phyloP scores from a whole-genome alignment of 2,888 invertebrate species.

The Aphodius sticticus region DNA sequence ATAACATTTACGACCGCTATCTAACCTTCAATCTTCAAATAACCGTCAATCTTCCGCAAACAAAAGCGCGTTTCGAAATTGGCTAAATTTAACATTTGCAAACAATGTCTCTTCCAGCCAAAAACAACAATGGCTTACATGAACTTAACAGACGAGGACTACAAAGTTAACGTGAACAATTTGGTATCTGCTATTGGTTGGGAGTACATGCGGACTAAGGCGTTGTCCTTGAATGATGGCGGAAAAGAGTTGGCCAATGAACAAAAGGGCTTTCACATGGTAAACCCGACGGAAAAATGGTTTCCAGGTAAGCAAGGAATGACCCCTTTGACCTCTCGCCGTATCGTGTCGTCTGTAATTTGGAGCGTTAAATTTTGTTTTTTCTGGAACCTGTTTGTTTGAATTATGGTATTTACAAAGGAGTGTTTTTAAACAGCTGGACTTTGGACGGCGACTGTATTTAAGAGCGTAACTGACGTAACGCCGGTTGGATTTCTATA shows the following conservation, averaged over 20 bases:
- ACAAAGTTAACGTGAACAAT: constrained; percentile 73
- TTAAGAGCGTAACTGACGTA: neutral
- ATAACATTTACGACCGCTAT: neutral
- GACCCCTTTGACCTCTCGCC: neutral
- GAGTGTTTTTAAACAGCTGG: constrained; percentile 7
- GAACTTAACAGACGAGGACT: constrained; percentile 81
- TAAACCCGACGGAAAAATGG: constrained; percentile 89
- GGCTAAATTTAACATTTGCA: neutral
- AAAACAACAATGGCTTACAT: constrained; percentile 71
- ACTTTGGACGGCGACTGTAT: neutral
- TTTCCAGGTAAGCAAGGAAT: constrained; percentile 72
- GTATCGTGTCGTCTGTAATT: neutral
- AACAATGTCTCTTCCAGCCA: constrained; percentile 12
- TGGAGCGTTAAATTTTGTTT: neutral
- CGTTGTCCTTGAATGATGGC: constrained; percentile 73
- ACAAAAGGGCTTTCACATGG: constrained; percentile 84
- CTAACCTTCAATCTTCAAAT: neutral
- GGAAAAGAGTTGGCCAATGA: constrained; percentile 74
- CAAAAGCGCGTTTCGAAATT: neutral
- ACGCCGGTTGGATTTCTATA: neutral
- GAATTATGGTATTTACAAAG: neutral
- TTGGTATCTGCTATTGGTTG: constrained; percentile 83
- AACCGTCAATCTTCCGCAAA: neutral
- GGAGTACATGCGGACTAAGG: constrained; percentile 81
- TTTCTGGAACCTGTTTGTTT: neutral